Evolutionary conservation across 2,113 vertebrate genomes (phyloP), one percentile per base, ranked within the genome.

Genomic region (Tachycineta bicolor): DNA sequence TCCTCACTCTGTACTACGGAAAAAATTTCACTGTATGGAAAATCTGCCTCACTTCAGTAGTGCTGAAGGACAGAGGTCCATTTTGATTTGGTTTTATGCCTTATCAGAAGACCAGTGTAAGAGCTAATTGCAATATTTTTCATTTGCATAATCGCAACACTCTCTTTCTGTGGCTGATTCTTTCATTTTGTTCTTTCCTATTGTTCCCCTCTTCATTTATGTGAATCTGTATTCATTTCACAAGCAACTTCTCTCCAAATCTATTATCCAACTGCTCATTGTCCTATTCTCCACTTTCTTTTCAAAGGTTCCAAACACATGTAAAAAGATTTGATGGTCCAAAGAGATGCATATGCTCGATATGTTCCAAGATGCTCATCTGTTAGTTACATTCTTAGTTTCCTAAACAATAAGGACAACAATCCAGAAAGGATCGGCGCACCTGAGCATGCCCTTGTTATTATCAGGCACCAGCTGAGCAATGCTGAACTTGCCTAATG

Each of bases 211-310:
- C 39, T 24, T 86, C 59, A 78, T 93, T 90, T 81, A 68, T 63
- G 49, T 9, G 63, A 47, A 86, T 96, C 64, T 62, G 68, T 58
- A 94, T 86, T 95, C 68, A 75, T 75, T 94, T 83, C 90, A 96
- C 71, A 94, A 39, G 52, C 52, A 88, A 52, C 82, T 90, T 90
- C 52, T 37, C 68, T 88, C 85, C 67, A 47, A 81, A 86, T 77
- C 75, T 59, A 67, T 95, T 90, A 65, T 94, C 88, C 37, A n/a
- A 15, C 17, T 81, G 43, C 71, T 90, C 70, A 49, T 91, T 95
- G 44, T 65, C 31, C 50, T 37, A 63, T 14, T 15, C 2, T 3
- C 24, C 15, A 28, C 33, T 90, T 78, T 74, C 37, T 86, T 96
- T 95, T 84, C 73, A 86, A 73, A 81, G 49, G 28, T 33, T 93